phyloP scores from a whole-genome alignment of 2,888 invertebrate species.

The Ophioninae sp. region DNA sequence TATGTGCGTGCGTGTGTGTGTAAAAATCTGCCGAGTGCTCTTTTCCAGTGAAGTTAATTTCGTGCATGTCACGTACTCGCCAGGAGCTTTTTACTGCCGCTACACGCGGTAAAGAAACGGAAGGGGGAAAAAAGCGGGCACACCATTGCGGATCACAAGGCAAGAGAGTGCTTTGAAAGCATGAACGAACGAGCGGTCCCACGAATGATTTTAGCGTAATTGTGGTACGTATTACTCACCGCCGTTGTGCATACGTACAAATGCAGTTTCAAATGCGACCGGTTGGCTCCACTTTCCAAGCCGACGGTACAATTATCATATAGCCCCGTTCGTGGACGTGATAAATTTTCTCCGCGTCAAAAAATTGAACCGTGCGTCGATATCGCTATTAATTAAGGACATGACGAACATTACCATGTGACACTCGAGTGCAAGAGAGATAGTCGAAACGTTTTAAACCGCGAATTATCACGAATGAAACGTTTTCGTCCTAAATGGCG shows the following conservation, averaged over 20 bases:
- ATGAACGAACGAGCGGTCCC: constrained; percentile 40
- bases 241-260: neutral
- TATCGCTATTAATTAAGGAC: neutral
- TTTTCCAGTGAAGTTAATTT: constrained; percentile 59
- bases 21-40: constrained; percentile 38
- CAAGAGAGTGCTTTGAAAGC: constrained; percentile 38
- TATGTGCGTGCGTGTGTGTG: constrained; percentile 33
- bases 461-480: too few species aligned
- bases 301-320: neutral
- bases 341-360: neutral
- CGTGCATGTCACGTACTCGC: constrained; percentile 60
- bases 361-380: neutral
- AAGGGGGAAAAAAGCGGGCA: neutral
- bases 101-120: constrained; percentile 38
- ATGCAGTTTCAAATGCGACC: constrained; percentile 4
- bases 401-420: too few species aligned
- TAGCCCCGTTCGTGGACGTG: neutral
- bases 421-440: too few species aligned
- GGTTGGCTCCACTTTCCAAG: neutral
- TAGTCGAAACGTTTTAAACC: too few species aligned
- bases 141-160: neutral
- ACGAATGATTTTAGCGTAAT: constrained; percentile 55
- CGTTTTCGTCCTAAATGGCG: too few species aligned
- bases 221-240: constrained; percentile 49
- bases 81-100: constrained; percentile 40